phyloP scores from a whole-genome alignment of 2,888 invertebrate species.

The Noctua comes region DNA sequence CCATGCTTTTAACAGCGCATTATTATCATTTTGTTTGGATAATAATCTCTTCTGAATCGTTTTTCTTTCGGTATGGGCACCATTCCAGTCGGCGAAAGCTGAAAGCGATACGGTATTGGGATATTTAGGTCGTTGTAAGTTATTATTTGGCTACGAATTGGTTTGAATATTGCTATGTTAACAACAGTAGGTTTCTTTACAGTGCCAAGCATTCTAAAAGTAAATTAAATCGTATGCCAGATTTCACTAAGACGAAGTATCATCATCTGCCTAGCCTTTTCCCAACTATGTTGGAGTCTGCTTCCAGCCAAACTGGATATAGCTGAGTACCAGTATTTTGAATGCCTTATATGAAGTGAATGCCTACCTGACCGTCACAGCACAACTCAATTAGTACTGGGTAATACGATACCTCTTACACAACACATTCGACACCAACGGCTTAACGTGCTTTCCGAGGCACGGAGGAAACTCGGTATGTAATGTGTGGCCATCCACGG shows the following conservation, averaged over 20 bases:
- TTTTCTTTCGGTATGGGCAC: constrained; percentile 27
- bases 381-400: not conserved
- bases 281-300: accelerated
- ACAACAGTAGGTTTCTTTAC: not conserved
- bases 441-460: not conserved
- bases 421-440: not conserved
- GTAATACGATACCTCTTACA: not conserved
- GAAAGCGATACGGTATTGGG: constrained; percentile 13
- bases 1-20: not conserved
- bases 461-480: not conserved
- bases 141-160: constrained; percentile 18
- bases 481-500: not conserved
- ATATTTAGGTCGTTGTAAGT: constrained; percentile 37
- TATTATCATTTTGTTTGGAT: constrained; percentile 24
- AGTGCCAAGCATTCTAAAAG: not conserved
- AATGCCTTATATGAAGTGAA: not conserved
- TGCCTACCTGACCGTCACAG: not conserved
- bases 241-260: not conserved
- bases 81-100: constrained; percentile 34
- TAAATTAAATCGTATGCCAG: not conserved
- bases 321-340: not conserved
- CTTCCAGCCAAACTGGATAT: not conserved
- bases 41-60: not conserved
- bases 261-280: not conserved
- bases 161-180: not conserved